These are phyloP conservation scores for Leptobrachium leishanense DNA, from an alignment of 2,113 vertebrate species.

Conservation along the genomic window DNA sequence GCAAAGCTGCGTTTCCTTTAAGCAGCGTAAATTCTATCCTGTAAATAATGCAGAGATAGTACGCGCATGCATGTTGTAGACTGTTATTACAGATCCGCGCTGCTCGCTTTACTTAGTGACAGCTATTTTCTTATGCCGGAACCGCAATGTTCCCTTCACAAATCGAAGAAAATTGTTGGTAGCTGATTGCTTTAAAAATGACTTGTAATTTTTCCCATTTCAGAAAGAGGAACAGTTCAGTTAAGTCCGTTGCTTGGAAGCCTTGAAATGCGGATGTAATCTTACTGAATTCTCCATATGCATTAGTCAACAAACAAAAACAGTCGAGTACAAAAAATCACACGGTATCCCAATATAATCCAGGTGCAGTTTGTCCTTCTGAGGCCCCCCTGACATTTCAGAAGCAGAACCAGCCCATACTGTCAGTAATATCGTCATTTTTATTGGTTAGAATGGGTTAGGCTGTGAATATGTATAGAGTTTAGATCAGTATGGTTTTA, in stretches of 20 bases:
- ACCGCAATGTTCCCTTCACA: conserved; percentile 41
- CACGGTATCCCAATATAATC: no score
- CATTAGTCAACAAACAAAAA: conserved; percentile 22
- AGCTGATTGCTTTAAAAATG: conserved; percentile 28
- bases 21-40: conserved; percentile 11
- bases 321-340: no score
- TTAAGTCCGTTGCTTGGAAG: conserved; percentile 15
- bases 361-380: no score
- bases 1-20: conserved; percentile 7
- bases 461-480: no score
- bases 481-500: no score
- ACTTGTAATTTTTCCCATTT: conserved; percentile 37
- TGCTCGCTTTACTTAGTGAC: conserved; percentile 26
- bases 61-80: conserved; percentile 4
- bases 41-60: conserved; percentile 30
- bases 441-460: no score
- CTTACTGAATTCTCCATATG: conserved; percentile 14
- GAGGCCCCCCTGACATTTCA: no score
- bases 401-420: no score
- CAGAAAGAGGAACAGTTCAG: conserved; percentile 21
- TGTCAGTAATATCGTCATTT: no score
- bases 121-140: conserved; percentile 36
- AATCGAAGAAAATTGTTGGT: conserved; percentile 15
- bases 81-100: conserved; percentile 25
- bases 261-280: conserved; percentile 12